A percentile compares a stretch with the other conserved stretches of the same genome.
Evolutionary conservation across 2,888 invertebrate genomes (phyloP).

Genomic region (Rhogogaster chlorosoma): DNA sequence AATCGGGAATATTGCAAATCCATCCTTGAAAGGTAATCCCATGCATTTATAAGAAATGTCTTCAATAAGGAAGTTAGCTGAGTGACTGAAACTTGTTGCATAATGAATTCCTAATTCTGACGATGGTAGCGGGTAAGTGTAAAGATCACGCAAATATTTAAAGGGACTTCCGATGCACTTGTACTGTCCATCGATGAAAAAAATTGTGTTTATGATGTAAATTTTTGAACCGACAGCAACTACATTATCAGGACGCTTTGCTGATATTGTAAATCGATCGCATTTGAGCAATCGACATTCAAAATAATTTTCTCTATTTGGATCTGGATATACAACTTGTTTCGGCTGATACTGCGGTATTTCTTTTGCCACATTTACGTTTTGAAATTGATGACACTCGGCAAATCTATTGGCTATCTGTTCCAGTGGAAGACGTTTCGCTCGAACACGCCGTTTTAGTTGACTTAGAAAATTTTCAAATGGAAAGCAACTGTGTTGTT

Average conservation of each 20-base stretch:
- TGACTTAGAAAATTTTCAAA: constrained; percentile 4
- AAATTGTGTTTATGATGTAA: not conserved
- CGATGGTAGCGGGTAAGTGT: not conserved
- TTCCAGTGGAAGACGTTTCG: not conserved
- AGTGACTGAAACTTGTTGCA: not conserved
- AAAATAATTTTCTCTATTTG: not conserved
- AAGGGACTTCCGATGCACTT: not conserved
- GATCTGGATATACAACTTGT: not conserved
- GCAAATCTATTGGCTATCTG: not conserved
- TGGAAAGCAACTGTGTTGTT: not conserved
- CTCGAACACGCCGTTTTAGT: not conserved
- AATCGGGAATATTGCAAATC: not conserved
- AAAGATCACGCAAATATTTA: not conserved
- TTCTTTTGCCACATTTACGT: not conserved
- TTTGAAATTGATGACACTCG: not conserved
- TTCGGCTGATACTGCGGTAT: not conserved
- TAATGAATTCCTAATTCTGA: not conserved
- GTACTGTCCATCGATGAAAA: not conserved
- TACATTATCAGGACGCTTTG: not conserved
- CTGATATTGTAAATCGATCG: not conserved
- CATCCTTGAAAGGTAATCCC: not conserved
- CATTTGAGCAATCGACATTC: not conserved
- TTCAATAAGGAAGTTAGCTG: not conserved
- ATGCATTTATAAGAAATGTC: not conserved
- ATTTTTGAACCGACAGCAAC: not conserved